Percentiles rank a stretch among this genome's conserved stretches.
Evolutionary conservation across 1,140 invertebrate genomes (phyloP).

Genomic region (Drosophila kanapiae): DNA sequence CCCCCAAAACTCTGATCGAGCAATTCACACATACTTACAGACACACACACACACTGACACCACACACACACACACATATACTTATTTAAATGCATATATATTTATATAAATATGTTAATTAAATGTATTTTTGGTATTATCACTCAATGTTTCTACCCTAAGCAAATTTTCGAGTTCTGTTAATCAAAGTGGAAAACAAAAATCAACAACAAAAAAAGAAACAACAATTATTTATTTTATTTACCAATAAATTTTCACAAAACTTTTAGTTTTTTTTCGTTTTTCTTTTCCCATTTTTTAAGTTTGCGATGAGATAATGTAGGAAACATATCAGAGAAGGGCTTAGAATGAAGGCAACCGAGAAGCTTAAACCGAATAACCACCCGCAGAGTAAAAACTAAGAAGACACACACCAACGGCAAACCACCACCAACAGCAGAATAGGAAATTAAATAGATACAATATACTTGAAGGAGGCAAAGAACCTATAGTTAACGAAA

Average conservation of each 20-base stretch:
- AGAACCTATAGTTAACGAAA: constrained; percentile 74
- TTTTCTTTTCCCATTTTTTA: neutral
- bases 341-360: constrained; percentile 16
- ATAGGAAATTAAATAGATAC: constrained; percentile 46
- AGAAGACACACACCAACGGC: constrained; percentile 57
- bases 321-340: constrained; percentile 38
- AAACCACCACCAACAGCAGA: constrained; percentile 55
- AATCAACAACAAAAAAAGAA: constrained; percentile 27
- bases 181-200: constrained; percentile 55
- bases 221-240: constrained; percentile 71
- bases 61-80: constrained; percentile 29
- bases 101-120: constrained; percentile 69
- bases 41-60: constrained; percentile 26
- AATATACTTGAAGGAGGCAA: constrained; percentile 18
- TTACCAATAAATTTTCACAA: constrained; percentile 74
- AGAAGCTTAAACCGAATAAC: constrained; percentile 56
- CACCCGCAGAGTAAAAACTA: constrained; percentile 58
- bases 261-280: constrained; percentile 29
- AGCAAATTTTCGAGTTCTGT: constrained; percentile 73
- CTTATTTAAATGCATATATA: constrained; percentile 60
- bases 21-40: constrained; percentile 43
- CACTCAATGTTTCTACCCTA: constrained; percentile 72
- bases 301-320: constrained; percentile 25
- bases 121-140: constrained; percentile 77
- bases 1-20: constrained; percentile 38